Conservation (phyloP, 2,888 invertebrate genomes). For the Ceriagrion tenellum region DNA sequence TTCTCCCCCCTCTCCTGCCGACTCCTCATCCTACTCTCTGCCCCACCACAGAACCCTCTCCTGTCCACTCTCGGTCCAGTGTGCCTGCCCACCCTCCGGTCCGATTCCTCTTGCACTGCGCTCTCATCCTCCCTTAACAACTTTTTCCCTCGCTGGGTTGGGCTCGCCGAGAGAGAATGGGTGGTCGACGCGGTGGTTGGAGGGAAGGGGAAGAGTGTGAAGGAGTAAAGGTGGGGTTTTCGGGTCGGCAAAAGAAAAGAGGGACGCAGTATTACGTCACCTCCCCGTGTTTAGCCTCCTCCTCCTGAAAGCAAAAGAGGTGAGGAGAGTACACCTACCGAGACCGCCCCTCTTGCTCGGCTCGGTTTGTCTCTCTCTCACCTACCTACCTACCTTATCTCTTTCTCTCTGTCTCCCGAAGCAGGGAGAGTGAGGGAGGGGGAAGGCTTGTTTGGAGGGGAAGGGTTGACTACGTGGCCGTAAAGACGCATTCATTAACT, state of each 20-base stretch:
- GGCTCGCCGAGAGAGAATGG: not conserved
- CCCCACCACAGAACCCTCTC: not conserved
- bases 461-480: not conserved
- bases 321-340: not conserved
- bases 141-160: not conserved
- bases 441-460: not conserved
- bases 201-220: not conserved
- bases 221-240: not conserved
- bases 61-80: not conserved
- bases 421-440: not conserved
- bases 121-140: not conserved
- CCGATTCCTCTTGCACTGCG: not conserved
- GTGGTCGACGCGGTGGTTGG: not conserved
- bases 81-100: not conserved
- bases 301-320: not conserved
- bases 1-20: not conserved
- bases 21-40: not conserved
- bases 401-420: not conserved
- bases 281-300: conserved; percentile 6
- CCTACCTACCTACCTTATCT: not conserved
- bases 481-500: not conserved
- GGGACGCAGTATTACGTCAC: not conserved
- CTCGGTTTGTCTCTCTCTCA: no score
- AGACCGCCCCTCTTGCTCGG: not conserved
- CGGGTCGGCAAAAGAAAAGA: not conserved